phyloP scores from a whole-genome alignment of 2,888 invertebrate genomes.

The Norana najaformis region DNA sequence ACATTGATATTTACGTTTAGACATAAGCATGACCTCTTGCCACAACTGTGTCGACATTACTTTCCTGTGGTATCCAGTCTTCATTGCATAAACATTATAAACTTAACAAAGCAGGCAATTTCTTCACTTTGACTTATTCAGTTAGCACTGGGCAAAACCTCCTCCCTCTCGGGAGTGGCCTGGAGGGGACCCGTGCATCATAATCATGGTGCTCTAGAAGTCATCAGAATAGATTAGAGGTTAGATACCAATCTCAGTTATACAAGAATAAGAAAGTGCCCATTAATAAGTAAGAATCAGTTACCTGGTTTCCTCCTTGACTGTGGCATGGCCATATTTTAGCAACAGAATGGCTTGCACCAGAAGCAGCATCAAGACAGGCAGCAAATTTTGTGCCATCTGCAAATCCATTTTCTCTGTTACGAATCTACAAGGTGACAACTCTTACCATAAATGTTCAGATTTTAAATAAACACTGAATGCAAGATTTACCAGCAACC shows the following conservation, averaged over 20 bases:
- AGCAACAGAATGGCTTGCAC: slow-evolving; percentile 91
- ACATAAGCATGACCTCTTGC: too few relatives aligned
- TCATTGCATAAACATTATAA: too few relatives aligned
- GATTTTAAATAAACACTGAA: neutral
- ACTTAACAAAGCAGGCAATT: neutral
- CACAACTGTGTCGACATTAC: too few relatives aligned
- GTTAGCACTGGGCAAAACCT: neutral
- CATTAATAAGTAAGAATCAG: neutral
- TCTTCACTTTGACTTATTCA: neutral
- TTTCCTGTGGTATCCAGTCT: too few relatives aligned
- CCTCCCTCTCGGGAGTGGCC: too few relatives aligned
- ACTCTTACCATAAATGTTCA: neutral
- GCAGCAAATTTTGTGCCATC: slow-evolving; percentile 51
- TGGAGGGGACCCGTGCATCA: too few relatives aligned
- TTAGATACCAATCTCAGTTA: neutral
- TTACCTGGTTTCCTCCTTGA: slow-evolving; percentile 98
- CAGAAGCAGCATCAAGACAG: slow-evolving; percentile 94
- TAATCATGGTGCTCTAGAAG: neutral
- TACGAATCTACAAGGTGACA: slow-evolving; percentile 53
- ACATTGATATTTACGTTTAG: too few relatives aligned
- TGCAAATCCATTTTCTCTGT: slow-evolving; percentile 48
- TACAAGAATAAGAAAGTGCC: neutral
- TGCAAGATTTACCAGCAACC: too few relatives aligned
- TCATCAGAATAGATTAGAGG: neutral
- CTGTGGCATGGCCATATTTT: slow-evolving; percentile 96